Evolutionary conservation across 2,797 vertebrate genomes (phyloP).

Genomic region (Carcharodon carcharias): DNA sequence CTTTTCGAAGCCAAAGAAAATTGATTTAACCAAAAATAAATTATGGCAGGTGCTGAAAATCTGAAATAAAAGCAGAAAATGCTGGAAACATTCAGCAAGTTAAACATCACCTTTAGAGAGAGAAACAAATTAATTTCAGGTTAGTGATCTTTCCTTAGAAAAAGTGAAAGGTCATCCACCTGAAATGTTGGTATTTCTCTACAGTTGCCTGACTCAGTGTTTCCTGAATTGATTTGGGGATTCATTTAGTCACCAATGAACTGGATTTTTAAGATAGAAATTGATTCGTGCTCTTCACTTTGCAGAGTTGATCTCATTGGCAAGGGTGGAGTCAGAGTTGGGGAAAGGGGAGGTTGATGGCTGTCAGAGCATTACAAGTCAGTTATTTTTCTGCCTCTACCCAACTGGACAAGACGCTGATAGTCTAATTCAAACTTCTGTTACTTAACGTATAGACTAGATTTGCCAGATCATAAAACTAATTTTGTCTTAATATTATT

Average conservation of each 20-base stretch:
- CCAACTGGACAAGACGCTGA: neutral
- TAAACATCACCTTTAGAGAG: neutral
- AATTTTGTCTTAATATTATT: constrained; percentile 11
- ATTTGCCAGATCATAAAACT: neutral
- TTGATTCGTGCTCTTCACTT: neutral
- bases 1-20: constrained; percentile 65
- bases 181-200: neutral
- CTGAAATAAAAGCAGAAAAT: neutral
- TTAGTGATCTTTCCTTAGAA: neutral
- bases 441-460: neutral
- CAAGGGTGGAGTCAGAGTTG: neutral
- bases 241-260: neutral
- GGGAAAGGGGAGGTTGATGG: neutral
- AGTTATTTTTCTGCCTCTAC: neutral
- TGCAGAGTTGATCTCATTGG: neutral
- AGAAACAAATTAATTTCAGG: neutral
- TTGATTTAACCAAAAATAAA: constrained; percentile 68
- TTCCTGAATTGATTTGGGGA: neutral
- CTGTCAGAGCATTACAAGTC: neutral
- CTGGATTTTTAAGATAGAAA: too few relatives aligned
- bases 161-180: neutral
- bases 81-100: neutral
- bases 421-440: neutral
- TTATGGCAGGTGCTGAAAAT: neutral
- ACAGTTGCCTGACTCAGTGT: neutral